Conservation (phyloP, 2,888 invertebrate genomes). For the Xanthia icteritia region DNA sequence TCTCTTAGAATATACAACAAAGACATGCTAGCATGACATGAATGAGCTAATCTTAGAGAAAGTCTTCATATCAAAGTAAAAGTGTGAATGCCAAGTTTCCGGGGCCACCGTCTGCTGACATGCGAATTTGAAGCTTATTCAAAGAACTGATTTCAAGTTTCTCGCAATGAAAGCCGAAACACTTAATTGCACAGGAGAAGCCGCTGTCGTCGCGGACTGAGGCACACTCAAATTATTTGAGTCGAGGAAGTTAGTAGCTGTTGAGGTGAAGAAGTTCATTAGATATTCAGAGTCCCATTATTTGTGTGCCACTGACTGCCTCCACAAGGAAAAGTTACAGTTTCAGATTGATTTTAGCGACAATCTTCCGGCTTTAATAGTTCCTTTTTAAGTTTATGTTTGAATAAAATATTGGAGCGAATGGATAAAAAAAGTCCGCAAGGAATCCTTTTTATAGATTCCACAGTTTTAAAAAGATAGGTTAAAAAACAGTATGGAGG, state of each 20-base stretch:
- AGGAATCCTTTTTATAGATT: neutral
- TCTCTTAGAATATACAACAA: slow-evolving; percentile 11
- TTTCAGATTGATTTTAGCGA: slow-evolving; percentile 77
- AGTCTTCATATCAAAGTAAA: slow-evolving; percentile 46
- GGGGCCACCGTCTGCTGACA: slow-evolving; percentile 58
- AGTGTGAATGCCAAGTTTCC: slow-evolving; percentile 58
- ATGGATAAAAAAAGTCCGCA: slow-evolving; percentile 35
- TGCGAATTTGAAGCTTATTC: slow-evolving; percentile 73
- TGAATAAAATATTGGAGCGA: slow-evolving; percentile 70
- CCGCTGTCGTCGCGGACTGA: slow-evolving; percentile 69
- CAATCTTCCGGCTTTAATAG: slow-evolving; percentile 72
- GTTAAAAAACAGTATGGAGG: neutral
- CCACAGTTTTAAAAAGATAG: neutral
- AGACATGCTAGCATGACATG: slow-evolving; percentile 16
- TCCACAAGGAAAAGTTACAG: slow-evolving; percentile 70
- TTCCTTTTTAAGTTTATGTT: slow-evolving; percentile 65
- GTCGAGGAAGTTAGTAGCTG: slow-evolving; percentile 72
- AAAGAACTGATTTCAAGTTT: slow-evolving; percentile 79
- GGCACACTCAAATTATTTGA: slow-evolving; percentile 78
- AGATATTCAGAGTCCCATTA: slow-evolving; percentile 79
- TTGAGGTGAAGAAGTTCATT: slow-evolving; percentile 80
- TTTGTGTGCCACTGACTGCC: slow-evolving; percentile 72
- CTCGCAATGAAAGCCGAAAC: slow-evolving; percentile 81
- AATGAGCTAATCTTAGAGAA: slow-evolving; percentile 45
- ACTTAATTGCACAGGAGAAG: slow-evolving; percentile 80